These are phyloP conservation scores for Patella ulyssiponensis DNA, from an alignment of 2,888 invertebrate genomes.

Conservation along the genomic window DNA sequence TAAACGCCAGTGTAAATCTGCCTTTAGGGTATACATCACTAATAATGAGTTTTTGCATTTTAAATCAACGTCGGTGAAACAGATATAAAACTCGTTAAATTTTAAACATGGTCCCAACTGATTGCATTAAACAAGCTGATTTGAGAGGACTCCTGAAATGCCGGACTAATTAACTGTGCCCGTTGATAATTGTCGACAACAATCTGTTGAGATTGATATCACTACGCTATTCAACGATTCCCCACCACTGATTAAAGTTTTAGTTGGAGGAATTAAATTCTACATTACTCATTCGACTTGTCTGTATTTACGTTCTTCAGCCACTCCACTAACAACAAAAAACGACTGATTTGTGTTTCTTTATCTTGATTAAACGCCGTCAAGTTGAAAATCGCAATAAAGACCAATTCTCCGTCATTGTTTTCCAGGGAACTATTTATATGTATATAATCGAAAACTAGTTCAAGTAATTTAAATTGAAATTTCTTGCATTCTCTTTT, in stretches of 20 bases:
- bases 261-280: background rate
- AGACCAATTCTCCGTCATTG: no score
- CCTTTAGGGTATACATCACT: conserved; percentile 1
- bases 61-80: conserved; percentile 9
- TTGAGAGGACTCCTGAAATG: background rate
- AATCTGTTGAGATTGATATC: conserved; percentile 9
- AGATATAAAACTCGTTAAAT: conserved; percentile 9
- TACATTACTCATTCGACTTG: background rate
- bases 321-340: no score
- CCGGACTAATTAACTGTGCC: background rate
- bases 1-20: conserved; percentile 8
- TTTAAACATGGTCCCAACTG: conserved; percentile 9
- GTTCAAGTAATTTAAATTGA: no score
- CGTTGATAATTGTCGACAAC: background rate
- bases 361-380: no score
- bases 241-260: background rate
- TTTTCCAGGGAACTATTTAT: no score
- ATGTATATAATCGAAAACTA: no score
- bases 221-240: conserved; percentile 3
- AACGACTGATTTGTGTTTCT: no score
- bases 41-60: conserved; percentile 11
- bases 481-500: no score
- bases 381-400: no score
- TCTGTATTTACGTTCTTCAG: background rate
- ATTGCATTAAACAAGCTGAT: background rate